Conservation (phyloP, 2,797 vertebrate species). For the Sebastes melanostomus region DNA sequence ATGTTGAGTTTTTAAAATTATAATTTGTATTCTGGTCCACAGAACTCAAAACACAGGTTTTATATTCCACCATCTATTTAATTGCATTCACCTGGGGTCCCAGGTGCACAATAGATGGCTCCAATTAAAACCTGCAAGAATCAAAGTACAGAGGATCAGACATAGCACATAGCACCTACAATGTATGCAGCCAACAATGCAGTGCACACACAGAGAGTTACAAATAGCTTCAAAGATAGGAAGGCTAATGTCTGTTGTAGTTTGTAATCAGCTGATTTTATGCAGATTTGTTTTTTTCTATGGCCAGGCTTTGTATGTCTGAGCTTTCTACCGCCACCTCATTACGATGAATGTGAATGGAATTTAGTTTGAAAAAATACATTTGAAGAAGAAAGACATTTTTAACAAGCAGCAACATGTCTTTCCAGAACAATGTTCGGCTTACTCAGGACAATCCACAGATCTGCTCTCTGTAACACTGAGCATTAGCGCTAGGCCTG, state of each 20-base stretch:
- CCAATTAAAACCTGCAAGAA: constrained; percentile 27
- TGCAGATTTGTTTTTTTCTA: not conserved
- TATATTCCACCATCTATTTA: not conserved
- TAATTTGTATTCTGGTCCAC: not conserved
- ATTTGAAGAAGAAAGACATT: not conserved
- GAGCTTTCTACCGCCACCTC: not conserved
- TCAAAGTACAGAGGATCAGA: not conserved
- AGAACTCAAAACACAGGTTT: not conserved
- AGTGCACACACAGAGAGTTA: not conserved
- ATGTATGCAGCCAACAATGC: not conserved
- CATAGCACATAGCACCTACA: not conserved
- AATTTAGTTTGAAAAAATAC: not conserved
- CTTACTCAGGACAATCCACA: not conserved
- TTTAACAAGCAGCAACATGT: not conserved
- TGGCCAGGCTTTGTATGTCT: not conserved
- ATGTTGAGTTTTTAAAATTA: not conserved
- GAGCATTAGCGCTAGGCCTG: not conserved
- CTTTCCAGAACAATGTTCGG: not conserved
- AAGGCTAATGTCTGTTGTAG: not conserved
- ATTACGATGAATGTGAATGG: not conserved
- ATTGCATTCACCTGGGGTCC: constrained; percentile 8
- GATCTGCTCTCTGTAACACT: not conserved
- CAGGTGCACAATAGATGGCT: constrained; percentile 16
- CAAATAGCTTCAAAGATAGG: not conserved
- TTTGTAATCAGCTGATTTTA: not conserved